Conservation (phyloP, 1,140 invertebrate genomes). For the Macrobrachium rosenbergii region DNA sequence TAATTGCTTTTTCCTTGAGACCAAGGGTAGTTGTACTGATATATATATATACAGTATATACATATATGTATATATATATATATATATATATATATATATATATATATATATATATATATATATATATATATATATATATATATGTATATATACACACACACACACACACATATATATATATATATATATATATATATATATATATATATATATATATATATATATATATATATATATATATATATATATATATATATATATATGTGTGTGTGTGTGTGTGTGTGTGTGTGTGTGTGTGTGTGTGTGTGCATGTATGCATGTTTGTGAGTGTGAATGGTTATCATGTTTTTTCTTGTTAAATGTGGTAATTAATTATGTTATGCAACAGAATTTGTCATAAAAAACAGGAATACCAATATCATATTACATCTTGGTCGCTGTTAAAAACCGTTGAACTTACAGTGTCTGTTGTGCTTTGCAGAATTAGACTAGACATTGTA, state of each 20-base stretch:
- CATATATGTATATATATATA: conserved; percentile 38
- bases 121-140: conserved; percentile 25
- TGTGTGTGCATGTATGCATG: conserved; percentile 10
- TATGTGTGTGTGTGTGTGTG: neutral
- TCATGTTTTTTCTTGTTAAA: neutral
- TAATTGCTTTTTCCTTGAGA: neutral
- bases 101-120: conserved; percentile 37
- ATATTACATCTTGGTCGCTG: too few species aligned
- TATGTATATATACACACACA: neutral
- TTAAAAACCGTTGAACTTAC: too few species aligned
- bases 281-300: neutral
- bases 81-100: conserved; percentile 40
- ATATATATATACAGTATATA: neutral
- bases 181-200: neutral
- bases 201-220: neutral
- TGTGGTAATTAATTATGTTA: neutral
- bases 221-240: neutral
- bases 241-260: neutral
- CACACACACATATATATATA: neutral
- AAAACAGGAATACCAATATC: too few species aligned
- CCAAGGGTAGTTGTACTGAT: neutral
- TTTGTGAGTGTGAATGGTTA: neutral
- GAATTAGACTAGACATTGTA: too few species aligned
- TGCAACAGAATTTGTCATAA: too few species aligned
- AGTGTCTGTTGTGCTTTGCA: too few species aligned